Evolutionary conservation across 2,113 vertebrate genomes (phyloP), one percentile per base, ranked within the genome.

Genomic region (Pomatorhinus ruficollis): DNA sequence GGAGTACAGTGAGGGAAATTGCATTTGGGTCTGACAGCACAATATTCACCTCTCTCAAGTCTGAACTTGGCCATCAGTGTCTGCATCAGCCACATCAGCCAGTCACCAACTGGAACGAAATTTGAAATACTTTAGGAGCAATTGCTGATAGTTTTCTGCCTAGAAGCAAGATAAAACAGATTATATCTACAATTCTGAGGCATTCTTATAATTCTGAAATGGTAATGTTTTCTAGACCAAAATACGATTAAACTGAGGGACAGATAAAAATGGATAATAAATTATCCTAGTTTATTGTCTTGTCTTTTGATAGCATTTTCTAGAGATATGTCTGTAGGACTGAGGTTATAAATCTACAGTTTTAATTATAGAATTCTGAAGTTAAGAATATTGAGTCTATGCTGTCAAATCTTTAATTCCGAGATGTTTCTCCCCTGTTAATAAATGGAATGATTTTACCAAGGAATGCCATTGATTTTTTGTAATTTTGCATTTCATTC

Each of bases 351-450:
- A 93, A 77, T 92, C 52, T 53, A 40, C 20, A 49, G 31, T 63
- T 94, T 80, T 92, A 93, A 88, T 91, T 88, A 88, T 11, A 78
- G n/a, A 88, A 92, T 92, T 86, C 42, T 45, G 31, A 88, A 86
- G 39, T 77, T 83, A 50, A 40, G 42, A 52, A 52, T 83, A 78
- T 68, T 74, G 64, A 70, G 44, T 63, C 60, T 66, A 37, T 77
- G 25, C 42, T 86, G 39, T 74, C 42, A 93, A 56, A 77, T 77
- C 42, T 86, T 86, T 91, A 76, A 87, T 87, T 84, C 24, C 90
- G 82, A 37, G 47, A 74, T 1, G 0, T 74, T 85, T 68, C 33
- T 80, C 39, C 56, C 17, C 27, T 80, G 31, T 37, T 90, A 87
- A 83, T 63, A 83, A 27, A 80, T 15, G 8, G 52, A 88, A 83